These are phyloP conservation scores for Gymnodraco acuticeps DNA, from an alignment of 2,797 vertebrate species.

Conservation along the genomic window DNA sequence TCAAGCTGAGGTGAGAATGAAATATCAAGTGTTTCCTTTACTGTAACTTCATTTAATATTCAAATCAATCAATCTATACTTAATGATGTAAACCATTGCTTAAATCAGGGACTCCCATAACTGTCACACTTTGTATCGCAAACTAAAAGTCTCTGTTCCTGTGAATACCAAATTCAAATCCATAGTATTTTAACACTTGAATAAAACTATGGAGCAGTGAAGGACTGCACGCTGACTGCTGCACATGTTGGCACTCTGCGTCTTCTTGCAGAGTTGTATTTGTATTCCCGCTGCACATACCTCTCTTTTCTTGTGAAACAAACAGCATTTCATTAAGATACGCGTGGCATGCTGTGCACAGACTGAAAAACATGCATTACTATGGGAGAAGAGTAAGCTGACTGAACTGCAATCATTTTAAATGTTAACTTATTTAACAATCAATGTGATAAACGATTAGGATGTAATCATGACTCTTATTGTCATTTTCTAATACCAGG, in stretches of 20 bases:
- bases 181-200: background rate
- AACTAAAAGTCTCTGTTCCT: background rate
- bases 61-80: slow-evolving; percentile 26
- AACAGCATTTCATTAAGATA: background rate
- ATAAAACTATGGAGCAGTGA: background rate
- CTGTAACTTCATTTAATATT: slow-evolving; percentile 26
- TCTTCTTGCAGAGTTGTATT: no score
- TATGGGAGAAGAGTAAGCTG: background rate
- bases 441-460: background rate
- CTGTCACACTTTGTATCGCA: slow-evolving; percentile 6
- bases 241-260: background rate
- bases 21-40: background rate
- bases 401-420: no score
- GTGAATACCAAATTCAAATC: background rate
- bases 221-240: background rate
- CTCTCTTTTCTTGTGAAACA: background rate
- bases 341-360: background rate
- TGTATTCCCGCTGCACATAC: no score
- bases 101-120: slow-evolving; percentile 6
- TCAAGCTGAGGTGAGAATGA: slow-evolving; percentile 23
- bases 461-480: slow-evolving; percentile 5
- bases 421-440: no score
- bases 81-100: background rate
- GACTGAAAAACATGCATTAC: background rate
- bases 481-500: background rate